Percentiles rank a stretch among this genome's conserved stretches.
phyloP scores from a whole-genome alignment of 92 coral and sea anemone genomes.

The Palythoa heliodiscus region DNA sequence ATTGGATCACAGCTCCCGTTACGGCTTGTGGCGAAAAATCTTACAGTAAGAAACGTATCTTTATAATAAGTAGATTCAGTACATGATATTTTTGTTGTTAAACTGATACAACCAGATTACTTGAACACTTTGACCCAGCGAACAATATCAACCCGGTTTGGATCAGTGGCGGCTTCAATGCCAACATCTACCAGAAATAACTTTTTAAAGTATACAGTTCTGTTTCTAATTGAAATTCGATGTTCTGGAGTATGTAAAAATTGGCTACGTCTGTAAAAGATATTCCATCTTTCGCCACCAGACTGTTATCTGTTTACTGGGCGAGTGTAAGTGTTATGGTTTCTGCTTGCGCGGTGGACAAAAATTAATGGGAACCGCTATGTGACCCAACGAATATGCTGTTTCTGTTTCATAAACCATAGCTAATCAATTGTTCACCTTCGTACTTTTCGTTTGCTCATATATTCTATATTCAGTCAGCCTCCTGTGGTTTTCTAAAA shows the following conservation, averaged over 20 bases:
- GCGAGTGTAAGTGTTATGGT: not conserved
- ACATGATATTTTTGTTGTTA: too few species aligned
- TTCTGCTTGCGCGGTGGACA: not conserved
- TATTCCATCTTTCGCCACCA: not conserved
- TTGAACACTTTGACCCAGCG: not conserved
- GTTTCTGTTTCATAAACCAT: too few species aligned
- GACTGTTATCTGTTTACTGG: not conserved
- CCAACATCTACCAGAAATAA: not conserved
- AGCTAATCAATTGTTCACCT: too few species aligned
- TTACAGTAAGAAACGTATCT: conserved; percentile 17
- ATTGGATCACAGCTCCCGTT: conserved; percentile 11
- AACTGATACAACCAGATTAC: not conserved
- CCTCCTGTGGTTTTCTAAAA: not conserved
- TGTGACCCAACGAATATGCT: not conserved
- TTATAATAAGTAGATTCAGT: not conserved
- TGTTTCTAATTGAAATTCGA: not conserved
- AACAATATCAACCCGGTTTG: not conserved
- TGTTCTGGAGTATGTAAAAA: not conserved
- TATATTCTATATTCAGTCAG: not conserved
- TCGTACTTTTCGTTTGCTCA: too few species aligned
- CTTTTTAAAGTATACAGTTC: not conserved
- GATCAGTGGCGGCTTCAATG: not conserved
- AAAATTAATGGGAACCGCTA: not conserved
- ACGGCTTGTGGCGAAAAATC: conserved; percentile 27
- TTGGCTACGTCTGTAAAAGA: not conserved